Percentiles rank a stretch among this genome's conserved stretches.
Evolutionary conservation across 2,113 vertebrate genomes (phyloP).

Genomic region (Alligator mississippiensis): DNA sequence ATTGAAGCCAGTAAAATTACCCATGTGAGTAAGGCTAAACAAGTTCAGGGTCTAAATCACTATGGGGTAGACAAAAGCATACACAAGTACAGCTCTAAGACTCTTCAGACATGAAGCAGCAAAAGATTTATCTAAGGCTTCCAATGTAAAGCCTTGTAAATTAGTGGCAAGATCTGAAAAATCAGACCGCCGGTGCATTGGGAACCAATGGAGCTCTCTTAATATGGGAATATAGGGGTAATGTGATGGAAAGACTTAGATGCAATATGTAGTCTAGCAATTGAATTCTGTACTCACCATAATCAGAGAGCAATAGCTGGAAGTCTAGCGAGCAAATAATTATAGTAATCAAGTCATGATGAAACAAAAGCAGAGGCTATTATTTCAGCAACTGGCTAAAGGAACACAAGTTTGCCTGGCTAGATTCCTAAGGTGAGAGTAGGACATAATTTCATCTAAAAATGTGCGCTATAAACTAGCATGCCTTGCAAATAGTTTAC

Average conservation of each 20-base stretch:
- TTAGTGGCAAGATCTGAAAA: constrained; percentile 75
- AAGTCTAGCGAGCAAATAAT: constrained; percentile 78
- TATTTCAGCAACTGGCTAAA: constrained; percentile 76
- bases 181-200: constrained; percentile 64
- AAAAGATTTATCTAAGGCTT: constrained; percentile 75
- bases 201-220: constrained; percentile 77
- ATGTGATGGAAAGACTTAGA: constrained; percentile 71
- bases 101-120: constrained; percentile 72
- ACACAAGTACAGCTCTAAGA: constrained; percentile 74
- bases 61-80: constrained; percentile 71
- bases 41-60: constrained; percentile 75
- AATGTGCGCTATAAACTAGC: constrained; percentile 28
- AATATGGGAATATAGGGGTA: constrained; percentile 69
- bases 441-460: constrained; percentile 43
- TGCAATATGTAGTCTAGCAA: constrained; percentile 64
- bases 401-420: constrained; percentile 64
- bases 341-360: constrained; percentile 79
- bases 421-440: constrained; percentile 56
- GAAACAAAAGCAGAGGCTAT: constrained; percentile 77
- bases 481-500: background rate
- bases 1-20: constrained; percentile 74
- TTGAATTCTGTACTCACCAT: constrained; percentile 67
- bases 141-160: constrained; percentile 73
- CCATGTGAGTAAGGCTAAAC: constrained; percentile 73
- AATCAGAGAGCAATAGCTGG: constrained; percentile 75